A percentile compares a stretch with the other conserved stretches of the same genome.
These are phyloP conservation scores for Nemotelus pantherinus DNA, from an alignment of 2,888 invertebrate genomes.

Conservation along the genomic window DNA sequence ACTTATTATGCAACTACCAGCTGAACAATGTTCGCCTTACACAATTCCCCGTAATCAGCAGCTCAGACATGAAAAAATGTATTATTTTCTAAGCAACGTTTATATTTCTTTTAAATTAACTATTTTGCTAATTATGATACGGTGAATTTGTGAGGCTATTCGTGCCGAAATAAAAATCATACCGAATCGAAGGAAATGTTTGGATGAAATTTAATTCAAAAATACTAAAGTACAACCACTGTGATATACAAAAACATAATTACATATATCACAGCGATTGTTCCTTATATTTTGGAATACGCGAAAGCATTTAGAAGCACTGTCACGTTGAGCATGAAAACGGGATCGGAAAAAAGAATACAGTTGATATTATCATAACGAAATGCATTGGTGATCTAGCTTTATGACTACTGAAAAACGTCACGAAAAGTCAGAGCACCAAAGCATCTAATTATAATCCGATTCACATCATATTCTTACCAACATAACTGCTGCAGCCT, in stretches of 20 bases:
- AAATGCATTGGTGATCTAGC: constrained; percentile 65
- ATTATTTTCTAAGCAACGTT: too few species aligned
- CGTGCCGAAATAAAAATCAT: too few species aligned
- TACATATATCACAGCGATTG: constrained; percentile 59
- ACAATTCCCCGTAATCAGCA: background rate
- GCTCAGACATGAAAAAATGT: too few species aligned
- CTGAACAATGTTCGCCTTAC: constrained; percentile 33
- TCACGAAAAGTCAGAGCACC: constrained; percentile 62
- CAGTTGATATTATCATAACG: constrained; percentile 56
- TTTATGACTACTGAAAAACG: constrained; percentile 58
- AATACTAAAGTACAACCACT: constrained; percentile 63
- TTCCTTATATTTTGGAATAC: constrained; percentile 56
- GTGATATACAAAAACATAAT: constrained; percentile 56
- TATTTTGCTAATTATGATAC: too few species aligned
- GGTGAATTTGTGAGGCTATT: too few species aligned
- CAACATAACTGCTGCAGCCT: background rate
- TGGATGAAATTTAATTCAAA: constrained; percentile 52
- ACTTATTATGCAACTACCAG: constrained; percentile 13
- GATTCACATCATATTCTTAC: background rate
- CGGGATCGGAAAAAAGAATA: background rate
- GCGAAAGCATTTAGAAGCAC: background rate
- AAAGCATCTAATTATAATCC: constrained; percentile 59
- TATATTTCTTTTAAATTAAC: too few species aligned
- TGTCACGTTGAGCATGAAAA: background rate
- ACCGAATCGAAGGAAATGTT: too few species aligned